phyloP scores from a whole-genome alignment of 2,888 invertebrate species.

The Nudaria mundana region DNA sequence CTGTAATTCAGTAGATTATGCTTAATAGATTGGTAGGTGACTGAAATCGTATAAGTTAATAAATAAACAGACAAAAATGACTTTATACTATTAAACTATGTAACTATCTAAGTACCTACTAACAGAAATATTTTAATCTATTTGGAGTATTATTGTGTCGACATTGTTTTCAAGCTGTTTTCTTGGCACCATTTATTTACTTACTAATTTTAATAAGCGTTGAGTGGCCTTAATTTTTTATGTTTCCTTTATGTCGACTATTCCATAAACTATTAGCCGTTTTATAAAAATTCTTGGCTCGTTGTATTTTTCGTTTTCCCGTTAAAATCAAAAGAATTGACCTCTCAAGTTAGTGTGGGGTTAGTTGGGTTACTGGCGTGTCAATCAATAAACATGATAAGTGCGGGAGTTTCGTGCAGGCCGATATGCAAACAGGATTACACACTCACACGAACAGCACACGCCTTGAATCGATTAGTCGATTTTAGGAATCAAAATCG shows the following conservation, averaged over 20 bases:
- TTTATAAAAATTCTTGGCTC: neutral
- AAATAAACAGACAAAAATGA: too few relatives aligned
- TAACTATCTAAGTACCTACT: too few relatives aligned
- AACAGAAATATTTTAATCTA: neutral
- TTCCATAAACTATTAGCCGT: neutral
- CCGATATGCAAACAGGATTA: constrained; percentile 78
- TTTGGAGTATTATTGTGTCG: neutral
- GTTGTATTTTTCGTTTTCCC: constrained; percentile 11
- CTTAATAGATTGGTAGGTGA: too few relatives aligned
- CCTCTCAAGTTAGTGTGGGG: constrained; percentile 39
- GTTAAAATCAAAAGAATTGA: constrained; percentile 32
- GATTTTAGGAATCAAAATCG: constrained; percentile 47
- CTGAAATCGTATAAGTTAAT: too few relatives aligned
- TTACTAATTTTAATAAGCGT: neutral
- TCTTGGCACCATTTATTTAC: neutral
- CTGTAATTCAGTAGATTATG: too few relatives aligned
- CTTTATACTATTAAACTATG: too few relatives aligned
- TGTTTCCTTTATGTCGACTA: neutral
- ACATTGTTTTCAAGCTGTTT: neutral
- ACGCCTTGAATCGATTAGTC: constrained; percentile 45
- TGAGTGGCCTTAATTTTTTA: neutral
- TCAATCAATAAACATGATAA: constrained; percentile 82
- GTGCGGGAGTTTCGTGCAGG: constrained; percentile 73
- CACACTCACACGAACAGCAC: constrained; percentile 59
- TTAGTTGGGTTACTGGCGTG: constrained; percentile 75